A percentile compares a stretch with the other conserved stretches of the same genome.
Conservation (phyloP, 2,113 vertebrate species). For the Brachirus orientalis region DNA sequence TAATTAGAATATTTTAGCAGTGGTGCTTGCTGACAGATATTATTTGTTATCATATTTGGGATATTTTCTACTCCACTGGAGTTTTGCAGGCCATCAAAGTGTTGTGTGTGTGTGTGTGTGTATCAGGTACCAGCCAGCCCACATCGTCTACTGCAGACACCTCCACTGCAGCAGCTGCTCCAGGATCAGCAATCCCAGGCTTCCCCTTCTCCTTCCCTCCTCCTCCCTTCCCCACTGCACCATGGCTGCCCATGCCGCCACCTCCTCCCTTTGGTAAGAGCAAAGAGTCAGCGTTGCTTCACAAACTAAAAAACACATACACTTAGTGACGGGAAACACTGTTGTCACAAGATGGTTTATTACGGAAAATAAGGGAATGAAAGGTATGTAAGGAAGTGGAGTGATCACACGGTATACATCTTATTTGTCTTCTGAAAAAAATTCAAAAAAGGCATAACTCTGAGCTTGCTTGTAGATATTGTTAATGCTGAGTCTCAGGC, state of each 20-base stretch:
- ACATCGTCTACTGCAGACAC: constrained; percentile 59
- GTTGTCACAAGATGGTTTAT: no score
- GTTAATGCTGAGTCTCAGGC: no score
- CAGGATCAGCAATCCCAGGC: constrained; percentile 76
- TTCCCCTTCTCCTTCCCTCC: constrained; percentile 87
- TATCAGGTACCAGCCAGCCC: constrained; percentile 67
- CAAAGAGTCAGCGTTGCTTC: background rate
- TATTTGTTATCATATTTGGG: no score
- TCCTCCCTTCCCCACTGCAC: constrained; percentile 85
- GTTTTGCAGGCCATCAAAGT: background rate
- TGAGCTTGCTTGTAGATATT: no score
- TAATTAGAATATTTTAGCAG: background rate
- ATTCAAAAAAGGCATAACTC: no score
- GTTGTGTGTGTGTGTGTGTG: background rate
- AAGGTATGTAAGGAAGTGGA: no score
- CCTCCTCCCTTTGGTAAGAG: constrained; percentile 89
- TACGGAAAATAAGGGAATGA: no score
- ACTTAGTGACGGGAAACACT: no score
- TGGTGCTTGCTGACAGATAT: background rate
- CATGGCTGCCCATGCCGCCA: constrained; percentile 92
- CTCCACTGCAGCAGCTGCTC: constrained; percentile 47
- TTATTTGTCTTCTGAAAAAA: no score
- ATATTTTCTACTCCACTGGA: no score
- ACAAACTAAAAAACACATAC: background rate
- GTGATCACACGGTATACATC: no score